Conservation (phyloP, 2,888 invertebrate genomes). For the Homarus gammarus region DNA sequence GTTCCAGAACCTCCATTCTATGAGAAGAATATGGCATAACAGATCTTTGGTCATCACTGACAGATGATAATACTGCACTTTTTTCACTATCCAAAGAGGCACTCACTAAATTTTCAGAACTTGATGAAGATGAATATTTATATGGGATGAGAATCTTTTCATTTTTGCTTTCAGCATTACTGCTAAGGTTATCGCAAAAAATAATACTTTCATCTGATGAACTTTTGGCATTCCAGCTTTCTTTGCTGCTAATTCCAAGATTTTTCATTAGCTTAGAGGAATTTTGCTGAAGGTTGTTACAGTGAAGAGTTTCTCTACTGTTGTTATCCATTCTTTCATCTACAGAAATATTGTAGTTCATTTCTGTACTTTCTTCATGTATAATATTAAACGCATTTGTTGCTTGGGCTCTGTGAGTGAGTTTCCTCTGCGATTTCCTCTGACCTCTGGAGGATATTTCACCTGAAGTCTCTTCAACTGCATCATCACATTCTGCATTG, state of each 20-base stretch:
- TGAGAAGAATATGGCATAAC: background rate
- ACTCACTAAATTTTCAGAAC: background rate
- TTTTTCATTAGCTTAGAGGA: background rate
- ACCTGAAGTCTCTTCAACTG: background rate
- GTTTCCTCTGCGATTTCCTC: background rate
- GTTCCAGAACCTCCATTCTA: background rate
- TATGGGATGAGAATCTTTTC: background rate
- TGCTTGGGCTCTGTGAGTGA: background rate
- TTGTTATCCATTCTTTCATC: background rate
- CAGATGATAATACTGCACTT: background rate
- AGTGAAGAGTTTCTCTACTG: background rate
- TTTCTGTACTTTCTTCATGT: background rate
- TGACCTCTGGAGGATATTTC: background rate
- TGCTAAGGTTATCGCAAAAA: background rate
- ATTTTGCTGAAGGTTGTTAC: background rate
- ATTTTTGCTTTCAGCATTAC: background rate
- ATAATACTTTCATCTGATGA: slow-evolving; percentile 26
- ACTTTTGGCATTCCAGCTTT: background rate
- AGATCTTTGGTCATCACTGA: background rate
- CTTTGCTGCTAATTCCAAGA: background rate
- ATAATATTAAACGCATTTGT: background rate
- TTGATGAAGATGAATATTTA: background rate
- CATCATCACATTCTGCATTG: background rate
- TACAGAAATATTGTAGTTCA: background rate
- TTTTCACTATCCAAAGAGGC: background rate